Percentiles rank a stretch among this genome's conserved stretches.
phyloP scores from a whole-genome alignment of 2,113 vertebrate species.

The Barnardius zonarius region DNA sequence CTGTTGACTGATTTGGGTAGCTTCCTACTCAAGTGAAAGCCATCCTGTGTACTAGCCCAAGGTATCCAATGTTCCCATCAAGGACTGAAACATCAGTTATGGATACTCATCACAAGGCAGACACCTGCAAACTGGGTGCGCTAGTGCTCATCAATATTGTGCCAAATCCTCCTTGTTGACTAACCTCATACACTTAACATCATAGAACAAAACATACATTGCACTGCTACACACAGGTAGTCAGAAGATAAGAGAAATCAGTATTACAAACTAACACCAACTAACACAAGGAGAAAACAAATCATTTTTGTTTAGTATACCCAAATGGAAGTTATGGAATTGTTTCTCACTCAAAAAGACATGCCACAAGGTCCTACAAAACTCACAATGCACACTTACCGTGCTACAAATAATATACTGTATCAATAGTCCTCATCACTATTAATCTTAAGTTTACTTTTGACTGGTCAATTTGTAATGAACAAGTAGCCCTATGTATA shows the following conservation, averaged over 20 bases:
- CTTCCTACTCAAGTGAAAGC: not conserved
- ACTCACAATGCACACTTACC: not conserved
- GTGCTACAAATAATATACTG: not conserved
- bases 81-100: not conserved
- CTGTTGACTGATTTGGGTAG: not conserved
- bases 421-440: not conserved
- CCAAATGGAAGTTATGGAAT: not conserved
- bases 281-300: not conserved
- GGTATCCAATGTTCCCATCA: not conserved
- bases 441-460: not conserved
- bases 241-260: not conserved
- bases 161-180: not conserved
- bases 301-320: not conserved
- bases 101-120: not conserved
- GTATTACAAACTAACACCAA: not conserved
- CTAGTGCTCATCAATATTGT: not conserved
- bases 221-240: not conserved
- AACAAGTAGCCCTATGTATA: not conserved
- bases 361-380: not conserved
- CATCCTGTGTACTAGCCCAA: not conserved
- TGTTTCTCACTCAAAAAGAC: not conserved
- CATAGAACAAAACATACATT: not conserved
- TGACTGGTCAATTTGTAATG: not conserved
- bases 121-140: not conserved
- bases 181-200: not conserved